Percentiles rank a stretch among this genome's conserved stretches.
These are phyloP conservation scores for Nemapogon koenigi DNA, from an alignment of 2,888 invertebrate genomes.

Conservation along the genomic window DNA sequence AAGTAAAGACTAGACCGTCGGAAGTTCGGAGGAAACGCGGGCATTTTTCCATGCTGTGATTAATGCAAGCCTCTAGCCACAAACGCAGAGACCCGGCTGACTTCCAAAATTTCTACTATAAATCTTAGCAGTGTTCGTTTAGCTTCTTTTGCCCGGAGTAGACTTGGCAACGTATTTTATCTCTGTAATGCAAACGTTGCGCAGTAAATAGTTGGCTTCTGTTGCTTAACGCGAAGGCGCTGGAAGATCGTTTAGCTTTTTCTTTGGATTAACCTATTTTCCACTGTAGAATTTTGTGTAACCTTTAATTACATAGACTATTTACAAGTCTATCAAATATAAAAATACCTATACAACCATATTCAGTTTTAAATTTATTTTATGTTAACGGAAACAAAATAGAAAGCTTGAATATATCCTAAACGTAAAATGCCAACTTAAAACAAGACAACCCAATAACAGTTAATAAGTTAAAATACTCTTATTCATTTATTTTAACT, in stretches of 20 bases:
- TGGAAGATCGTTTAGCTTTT: slow-evolving; percentile 2
- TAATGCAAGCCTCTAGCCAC: slow-evolving; percentile 46
- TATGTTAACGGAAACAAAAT: no score
- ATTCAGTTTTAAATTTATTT: no score
- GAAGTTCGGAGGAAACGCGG: slow-evolving; percentile 16
- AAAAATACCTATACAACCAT: no score
- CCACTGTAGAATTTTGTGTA: no score
- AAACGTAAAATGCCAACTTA: no score
- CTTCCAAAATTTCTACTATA: slow-evolving; percentile 61
- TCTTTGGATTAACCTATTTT: slow-evolving; percentile 7
- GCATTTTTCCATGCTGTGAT: slow-evolving; percentile 52
- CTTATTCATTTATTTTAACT: no score
- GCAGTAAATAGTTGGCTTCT: slow-evolving; percentile 43
- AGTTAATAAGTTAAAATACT: no score
- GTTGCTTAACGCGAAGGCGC: slow-evolving; percentile 6
- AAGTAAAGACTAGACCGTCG: slow-evolving; percentile 9
- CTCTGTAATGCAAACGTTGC: slow-evolving; percentile 52
- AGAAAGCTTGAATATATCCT: no score
- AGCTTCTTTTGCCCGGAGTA: slow-evolving; percentile 50
- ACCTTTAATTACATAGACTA: no score
- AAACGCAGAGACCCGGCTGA: slow-evolving; percentile 47
- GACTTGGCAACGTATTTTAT: slow-evolving; percentile 62
- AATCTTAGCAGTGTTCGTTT: slow-evolving; percentile 47
- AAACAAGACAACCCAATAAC: no score
- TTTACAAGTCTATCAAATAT: no score